Conservation (phyloP, 1,140 invertebrate species). For the Atta colombica region DNA sequence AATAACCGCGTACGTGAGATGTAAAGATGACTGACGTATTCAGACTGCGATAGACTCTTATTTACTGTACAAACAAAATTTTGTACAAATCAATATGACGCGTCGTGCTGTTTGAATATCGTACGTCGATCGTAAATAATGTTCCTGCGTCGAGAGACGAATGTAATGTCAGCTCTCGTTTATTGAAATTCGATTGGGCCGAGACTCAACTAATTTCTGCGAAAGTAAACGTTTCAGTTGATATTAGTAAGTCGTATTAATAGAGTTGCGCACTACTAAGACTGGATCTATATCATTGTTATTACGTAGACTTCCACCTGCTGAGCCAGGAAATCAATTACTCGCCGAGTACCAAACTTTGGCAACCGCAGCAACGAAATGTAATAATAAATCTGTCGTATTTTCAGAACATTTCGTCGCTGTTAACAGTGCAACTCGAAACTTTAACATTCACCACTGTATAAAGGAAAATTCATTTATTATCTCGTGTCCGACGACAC, state of each 20-base stretch:
- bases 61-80: constrained; percentile 32
- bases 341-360: constrained; percentile 19
- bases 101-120: neutral
- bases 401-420: constrained; percentile 19
- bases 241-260: constrained; percentile 55
- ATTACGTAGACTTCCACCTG: constrained; percentile 50
- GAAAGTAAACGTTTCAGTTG: neutral
- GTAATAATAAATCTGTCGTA: constrained; percentile 52
- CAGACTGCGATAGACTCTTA: neutral
- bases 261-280: neutral
- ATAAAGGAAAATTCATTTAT: constrained; percentile 29
- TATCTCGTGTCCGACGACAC: neutral
- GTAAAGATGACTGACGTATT: neutral
- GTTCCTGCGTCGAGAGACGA: neutral
- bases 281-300: constrained; percentile 55
- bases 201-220: constrained; percentile 7
- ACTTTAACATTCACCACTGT: neutral
- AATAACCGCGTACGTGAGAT: constrained; percentile 17
- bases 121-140: neutral
- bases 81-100: neutral
- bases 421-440: neutral
- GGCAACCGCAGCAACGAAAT: constrained; percentile 27
- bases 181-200: constrained; percentile 1
- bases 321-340: constrained; percentile 45
- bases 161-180: neutral